These are phyloP conservation scores for Columba guinea DNA, from an alignment of 2,797 vertebrate species.

Conservation along the genomic window DNA sequence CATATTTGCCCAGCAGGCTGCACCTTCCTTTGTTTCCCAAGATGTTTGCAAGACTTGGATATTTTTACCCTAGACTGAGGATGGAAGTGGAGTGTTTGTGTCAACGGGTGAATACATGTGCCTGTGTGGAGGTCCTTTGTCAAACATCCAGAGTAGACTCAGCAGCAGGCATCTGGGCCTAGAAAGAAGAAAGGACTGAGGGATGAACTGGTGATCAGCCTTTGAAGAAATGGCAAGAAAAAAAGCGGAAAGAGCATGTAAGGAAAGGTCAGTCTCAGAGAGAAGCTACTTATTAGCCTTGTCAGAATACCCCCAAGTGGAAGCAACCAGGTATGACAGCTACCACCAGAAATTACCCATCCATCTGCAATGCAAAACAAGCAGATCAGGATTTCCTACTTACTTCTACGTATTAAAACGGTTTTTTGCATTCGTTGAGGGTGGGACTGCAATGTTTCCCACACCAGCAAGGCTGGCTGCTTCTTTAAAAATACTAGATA, in stretches of 20 bases:
- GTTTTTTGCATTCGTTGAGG: not conserved
- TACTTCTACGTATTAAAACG: not conserved
- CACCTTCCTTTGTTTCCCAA: not conserved
- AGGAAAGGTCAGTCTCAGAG: not conserved
- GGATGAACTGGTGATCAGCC: not conserved
- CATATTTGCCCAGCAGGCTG: not conserved
- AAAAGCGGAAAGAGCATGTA: rapidly evolving
- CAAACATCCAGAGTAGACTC: not conserved
- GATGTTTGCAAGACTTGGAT: not conserved
- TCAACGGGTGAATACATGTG: not conserved
- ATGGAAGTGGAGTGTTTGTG: not conserved
- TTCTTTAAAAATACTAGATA: not conserved
- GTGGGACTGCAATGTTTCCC: not conserved
- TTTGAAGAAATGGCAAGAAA: not conserved
- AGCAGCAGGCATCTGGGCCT: not conserved
- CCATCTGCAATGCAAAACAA: not conserved
- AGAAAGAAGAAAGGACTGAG: not conserved
- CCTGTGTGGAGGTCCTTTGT: not conserved
- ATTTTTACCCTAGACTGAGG: not conserved
- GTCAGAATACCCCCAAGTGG: not conserved
- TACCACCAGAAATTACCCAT: not conserved
- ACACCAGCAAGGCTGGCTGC: not conserved
- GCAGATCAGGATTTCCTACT: not conserved
- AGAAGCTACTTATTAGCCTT: not conserved
- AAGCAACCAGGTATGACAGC: not conserved